Evolutionary conservation across 2,113 vertebrate genomes (phyloP), one percentile per base, ranked within the genome.

Genomic region (Macroglossus sobrinus): DNA sequence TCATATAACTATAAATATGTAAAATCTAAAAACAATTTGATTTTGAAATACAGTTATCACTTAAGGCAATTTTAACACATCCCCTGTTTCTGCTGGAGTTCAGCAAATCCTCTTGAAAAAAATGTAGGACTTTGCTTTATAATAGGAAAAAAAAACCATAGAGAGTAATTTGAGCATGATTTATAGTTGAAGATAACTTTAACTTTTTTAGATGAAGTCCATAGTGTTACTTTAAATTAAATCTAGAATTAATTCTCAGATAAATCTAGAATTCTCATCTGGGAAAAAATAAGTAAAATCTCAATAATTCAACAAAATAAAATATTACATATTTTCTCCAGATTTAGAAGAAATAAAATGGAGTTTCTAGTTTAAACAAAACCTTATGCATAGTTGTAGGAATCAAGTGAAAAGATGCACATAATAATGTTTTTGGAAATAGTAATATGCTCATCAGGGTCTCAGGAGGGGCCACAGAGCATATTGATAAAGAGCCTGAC

Each of bases 1-100:
- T 91, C 88, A 89, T 85, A 45, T 74, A 93, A 82, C 75, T 95
- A 91, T 92, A 96, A 96, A 90, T 92, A 90, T 85, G 68, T 76
- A 88, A 94, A 92, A 19, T 59, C 69, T 94, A 74, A 91, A 74
- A 91, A 80, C 55, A 40, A 84, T 97, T 95, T 96, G 16, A 81
- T 95, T 95, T 94, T 93, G 61, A 92, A 94, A 90, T 86, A 10
- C 78, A 96, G 59, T 94, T 96, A 68, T 78, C 64, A 76, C 61
- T 95, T 87, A 96, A 61, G 93, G 81, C 50, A 35, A 91, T 87
- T 96, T 68, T 96, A 84, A 88, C 88, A 63, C 0, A 47, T 11
- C 38, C 63, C 18, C 28, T 71, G 3, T 94, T 95, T 84, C 80
- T 94, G 13, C 69, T 90, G n/a, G 21, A 80, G 35, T 90, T 84